Conservation (phyloP, 2,113 vertebrate genomes). For the Thunnus maccoyii region DNA sequence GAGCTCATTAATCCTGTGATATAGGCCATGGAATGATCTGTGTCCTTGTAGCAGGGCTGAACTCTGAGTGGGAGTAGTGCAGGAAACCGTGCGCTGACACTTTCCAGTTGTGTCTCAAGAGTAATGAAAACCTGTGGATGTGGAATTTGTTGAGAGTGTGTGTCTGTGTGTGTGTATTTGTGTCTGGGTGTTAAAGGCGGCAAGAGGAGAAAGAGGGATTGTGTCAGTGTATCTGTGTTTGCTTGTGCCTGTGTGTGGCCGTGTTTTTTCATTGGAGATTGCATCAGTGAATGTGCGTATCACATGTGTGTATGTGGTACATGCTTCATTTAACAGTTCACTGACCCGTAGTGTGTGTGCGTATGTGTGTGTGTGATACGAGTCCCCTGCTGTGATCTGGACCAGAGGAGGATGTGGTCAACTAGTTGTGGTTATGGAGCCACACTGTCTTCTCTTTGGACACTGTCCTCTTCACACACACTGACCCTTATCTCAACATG, state of each 20-base stretch:
- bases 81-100: slow-evolving; percentile 56
- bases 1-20: slow-evolving; percentile 71
- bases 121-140: slow-evolving; percentile 66
- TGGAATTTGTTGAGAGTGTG: slow-evolving; percentile 59
- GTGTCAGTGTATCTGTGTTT: slow-evolving; percentile 31
- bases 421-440: slow-evolving; percentile 35
- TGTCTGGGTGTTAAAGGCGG: slow-evolving; percentile 43
- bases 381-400: slow-evolving; percentile 34
- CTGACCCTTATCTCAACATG: slow-evolving; percentile 62
- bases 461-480: slow-evolving; percentile 32
- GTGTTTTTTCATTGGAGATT: slow-evolving; percentile 55
- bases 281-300: slow-evolving; percentile 57
- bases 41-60: slow-evolving; percentile 54
- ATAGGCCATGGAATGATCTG: slow-evolving; percentile 58
- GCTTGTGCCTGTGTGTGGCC: slow-evolving; percentile 66
- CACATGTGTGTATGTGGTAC: slow-evolving; percentile 42
- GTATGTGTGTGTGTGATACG: slow-evolving; percentile 34
- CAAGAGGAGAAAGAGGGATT: slow-evolving; percentile 34
- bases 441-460: slow-evolving; percentile 20
- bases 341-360: slow-evolving; percentile 44
- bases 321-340: slow-evolving; percentile 58
- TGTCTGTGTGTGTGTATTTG: slow-evolving; percentile 29
- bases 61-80: slow-evolving; percentile 70
- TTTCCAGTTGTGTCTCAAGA: slow-evolving; percentile 75
- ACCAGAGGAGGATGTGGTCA: slow-evolving; percentile 57